Conservation (phyloP, 2,113 vertebrate species). For the Pachyramphus minor region DNA sequence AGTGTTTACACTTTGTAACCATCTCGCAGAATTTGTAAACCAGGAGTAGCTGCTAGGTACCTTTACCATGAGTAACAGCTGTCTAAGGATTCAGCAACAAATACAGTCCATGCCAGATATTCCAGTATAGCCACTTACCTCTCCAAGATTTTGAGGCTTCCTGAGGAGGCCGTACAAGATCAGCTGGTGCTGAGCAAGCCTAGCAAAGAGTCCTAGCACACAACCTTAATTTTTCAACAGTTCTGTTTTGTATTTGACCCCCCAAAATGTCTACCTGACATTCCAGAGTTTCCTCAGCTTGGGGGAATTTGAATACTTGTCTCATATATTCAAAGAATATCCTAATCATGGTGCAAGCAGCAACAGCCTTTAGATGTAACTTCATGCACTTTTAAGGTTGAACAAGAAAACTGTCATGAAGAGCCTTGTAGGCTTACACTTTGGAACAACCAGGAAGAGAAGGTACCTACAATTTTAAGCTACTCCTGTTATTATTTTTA, state of each 20-base stretch:
- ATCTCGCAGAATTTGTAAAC: background rate
- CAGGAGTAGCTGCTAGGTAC: background rate
- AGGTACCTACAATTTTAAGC: background rate
- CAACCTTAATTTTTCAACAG: background rate
- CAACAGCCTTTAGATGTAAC: background rate
- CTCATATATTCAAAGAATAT: background rate
- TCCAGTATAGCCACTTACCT: background rate
- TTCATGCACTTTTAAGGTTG: background rate
- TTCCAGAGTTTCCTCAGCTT: background rate
- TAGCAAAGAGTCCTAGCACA: background rate
- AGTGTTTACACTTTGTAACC: background rate
- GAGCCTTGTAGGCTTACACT: background rate
- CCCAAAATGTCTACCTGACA: accelerated
- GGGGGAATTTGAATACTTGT: background rate
- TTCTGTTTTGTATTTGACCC: background rate
- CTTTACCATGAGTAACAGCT: background rate
- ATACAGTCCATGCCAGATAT: background rate
- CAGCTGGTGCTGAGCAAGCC: background rate
- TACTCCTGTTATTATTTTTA: background rate
- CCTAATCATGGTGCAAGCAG: background rate
- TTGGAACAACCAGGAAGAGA: background rate
- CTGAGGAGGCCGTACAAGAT: background rate
- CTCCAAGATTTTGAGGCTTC: background rate
- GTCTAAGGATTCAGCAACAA: background rate
- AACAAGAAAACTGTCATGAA: background rate